These are phyloP conservation scores for Malthinus seriepunctatus DNA, from an alignment of 2,888 invertebrate species.

Conservation along the genomic window DNA sequence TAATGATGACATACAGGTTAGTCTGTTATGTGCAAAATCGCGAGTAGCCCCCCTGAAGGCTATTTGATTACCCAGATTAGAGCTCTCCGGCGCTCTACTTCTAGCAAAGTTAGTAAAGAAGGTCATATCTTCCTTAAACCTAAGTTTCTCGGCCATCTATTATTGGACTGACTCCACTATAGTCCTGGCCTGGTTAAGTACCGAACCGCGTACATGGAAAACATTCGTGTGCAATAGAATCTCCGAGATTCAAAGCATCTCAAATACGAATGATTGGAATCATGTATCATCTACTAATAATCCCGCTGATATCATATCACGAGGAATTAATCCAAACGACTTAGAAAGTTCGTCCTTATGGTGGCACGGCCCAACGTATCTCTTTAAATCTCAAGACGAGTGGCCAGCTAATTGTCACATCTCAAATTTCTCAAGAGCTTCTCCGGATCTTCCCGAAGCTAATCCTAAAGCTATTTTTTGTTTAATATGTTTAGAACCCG, in stretches of 20 bases:
- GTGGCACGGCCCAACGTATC: conserved; percentile 24
- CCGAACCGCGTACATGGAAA: conserved; percentile 15
- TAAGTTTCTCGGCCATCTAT: conserved; percentile 3
- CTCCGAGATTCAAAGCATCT: conserved; percentile 16
- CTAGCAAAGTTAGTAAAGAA: conserved; percentile 19
- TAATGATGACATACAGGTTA: background rate
- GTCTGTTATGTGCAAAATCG: conserved; percentile 25
- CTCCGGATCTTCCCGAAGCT: background rate
- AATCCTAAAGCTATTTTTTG: background rate
- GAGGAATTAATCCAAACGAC: conserved; percentile 17
- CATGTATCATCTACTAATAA: conserved; percentile 27
- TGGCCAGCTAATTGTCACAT: too few species aligned
- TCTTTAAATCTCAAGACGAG: background rate
- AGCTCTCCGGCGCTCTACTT: conserved; percentile 26
- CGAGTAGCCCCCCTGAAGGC: conserved; percentile 22
- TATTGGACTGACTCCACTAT: conserved; percentile 30
- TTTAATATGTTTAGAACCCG: background rate
- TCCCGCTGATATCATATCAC: conserved; percentile 30
- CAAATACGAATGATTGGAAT: conserved; percentile 17
- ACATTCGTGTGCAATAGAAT: conserved; percentile 28
- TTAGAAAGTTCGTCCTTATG: conserved; percentile 14
- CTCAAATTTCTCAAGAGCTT: too few species aligned
- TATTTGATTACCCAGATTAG: conserved; percentile 20
- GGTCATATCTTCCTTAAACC: background rate
- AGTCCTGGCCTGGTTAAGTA: conserved; percentile 23